Base-by-base conservation (phyloP, 1,140 invertebrate genomes). In the Gryllus bimaculatus region DNA sequence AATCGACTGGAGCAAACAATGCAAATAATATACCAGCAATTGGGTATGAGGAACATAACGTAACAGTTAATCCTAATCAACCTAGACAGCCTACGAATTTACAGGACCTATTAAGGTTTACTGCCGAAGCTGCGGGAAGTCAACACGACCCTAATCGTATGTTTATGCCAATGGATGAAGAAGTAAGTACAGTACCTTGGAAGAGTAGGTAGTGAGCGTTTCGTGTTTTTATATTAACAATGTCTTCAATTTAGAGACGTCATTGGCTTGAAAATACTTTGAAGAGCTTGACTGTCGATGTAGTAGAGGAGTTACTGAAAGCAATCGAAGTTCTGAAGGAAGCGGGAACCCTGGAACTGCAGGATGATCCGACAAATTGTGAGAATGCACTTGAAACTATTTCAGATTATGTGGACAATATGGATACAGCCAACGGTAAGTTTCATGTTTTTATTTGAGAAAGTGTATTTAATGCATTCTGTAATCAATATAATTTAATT, bases 351-450 rank as follows among this genome's bases (percentile, higher is more conserved):
- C 88, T 90, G 4, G 85, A 87, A 75, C 83, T 91, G 1, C 88
- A 88, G 4, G 88, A 90, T 73, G 86, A 89, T 75, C 82, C 90
- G 5, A 85, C 88, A 0, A 87, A 90, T 47, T 84, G 88, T 21
- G 85, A 88, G 54, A 84, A 85, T 39, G 88, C 90, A 1, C 86
- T 94, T 12, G 90, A 92, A 47, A 88, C 86, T 54, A 87, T 94
- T 48, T 83, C 88, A 12, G 90, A 92, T 79, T 89, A 88, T 83
- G 88, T 92, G 78, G 92, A 93, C 83, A 88, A 90, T 80, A 90
- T 93, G 76, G 93, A 95, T 84, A 86, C 91, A 76, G 92, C 93
- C 15, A 92, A 91, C 83, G 93, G 90, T 91, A 84, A 84, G 84
- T 84, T 26, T 39, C 26, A 39, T 39, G 26, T 39, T 39, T 39